Conservation (phyloP, 1,140 invertebrate genomes). For the Physella acuta region DNA sequence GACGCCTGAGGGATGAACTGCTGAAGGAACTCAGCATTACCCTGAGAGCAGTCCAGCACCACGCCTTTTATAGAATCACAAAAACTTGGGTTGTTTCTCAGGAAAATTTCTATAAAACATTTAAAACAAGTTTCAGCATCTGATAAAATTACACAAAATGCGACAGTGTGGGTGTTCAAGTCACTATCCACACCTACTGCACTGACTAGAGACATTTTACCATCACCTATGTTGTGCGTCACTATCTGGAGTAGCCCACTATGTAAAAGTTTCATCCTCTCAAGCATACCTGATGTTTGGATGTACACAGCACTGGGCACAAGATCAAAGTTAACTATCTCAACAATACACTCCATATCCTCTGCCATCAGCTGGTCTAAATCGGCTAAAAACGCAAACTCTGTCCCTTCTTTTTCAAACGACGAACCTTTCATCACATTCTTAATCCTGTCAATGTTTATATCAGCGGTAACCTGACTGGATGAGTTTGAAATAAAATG, state of each 20-base stretch:
- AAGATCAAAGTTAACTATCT: constrained; percentile 17
- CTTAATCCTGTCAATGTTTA: constrained; percentile 3
- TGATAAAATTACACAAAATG: background rate
- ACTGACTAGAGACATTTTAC: constrained; percentile 12
- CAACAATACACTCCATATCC: constrained; percentile 5
- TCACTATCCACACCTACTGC: constrained; percentile 1
- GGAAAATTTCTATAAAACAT: constrained; percentile 13
- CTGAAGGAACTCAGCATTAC: constrained; percentile 13
- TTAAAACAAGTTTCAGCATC: background rate
- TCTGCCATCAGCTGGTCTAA: constrained; percentile 20
- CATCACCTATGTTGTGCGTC: background rate
- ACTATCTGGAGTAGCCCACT: constrained; percentile 12
- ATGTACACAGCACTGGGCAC: constrained; percentile 16
- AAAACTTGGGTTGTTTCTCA: constrained; percentile 16
- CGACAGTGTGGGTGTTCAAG: constrained; percentile 4
- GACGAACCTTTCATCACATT: background rate
- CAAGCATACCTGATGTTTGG: constrained; percentile 12
- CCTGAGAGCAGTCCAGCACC: constrained; percentile 15
- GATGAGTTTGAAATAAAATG: background rate
- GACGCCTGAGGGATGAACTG: background rate
- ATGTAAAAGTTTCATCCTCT: constrained; percentile 1
- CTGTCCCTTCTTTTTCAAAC: background rate
- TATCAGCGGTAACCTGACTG: background rate
- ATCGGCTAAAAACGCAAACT: constrained; percentile 9
- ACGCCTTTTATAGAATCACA: constrained; percentile 8